Evolutionary conservation across 1,140 invertebrate species (phyloP), one percentile per base, ranked within the genome.

Genomic region (Drosophila ananassae): DNA sequence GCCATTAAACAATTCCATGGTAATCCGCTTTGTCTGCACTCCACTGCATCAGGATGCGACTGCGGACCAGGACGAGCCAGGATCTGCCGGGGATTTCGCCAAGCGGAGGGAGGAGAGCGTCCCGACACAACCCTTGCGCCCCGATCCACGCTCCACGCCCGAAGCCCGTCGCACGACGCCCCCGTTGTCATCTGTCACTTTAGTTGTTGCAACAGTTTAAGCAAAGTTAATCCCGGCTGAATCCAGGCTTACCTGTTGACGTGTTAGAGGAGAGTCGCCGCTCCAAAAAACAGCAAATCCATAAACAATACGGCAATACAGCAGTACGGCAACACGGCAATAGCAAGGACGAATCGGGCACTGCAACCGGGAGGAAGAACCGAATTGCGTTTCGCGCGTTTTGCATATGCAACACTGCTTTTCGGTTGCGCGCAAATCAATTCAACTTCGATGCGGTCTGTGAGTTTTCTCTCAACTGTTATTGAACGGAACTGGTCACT

Each of bases 221-320:
- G 83, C 79, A 89, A 73, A 79, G 67, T 79, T 87, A 83, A 89
- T 87, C 83, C 79, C 68, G 58, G 67, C 75, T 79, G 75, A 85
- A 87, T 72, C 62, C 75, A 69, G 71, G 79, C 83, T 87, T 87
- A 87, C 83, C 83, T 87, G 83, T 83, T 87, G 83, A 87, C 57
- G 81, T 85, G 82, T 84, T 85, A 71, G 73, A 77, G 56, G 64
- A 56, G 51, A 77, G 76, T 67, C 68, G 69, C 68, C 37, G 72
- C 69, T 74, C 54, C 53, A 34, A 55, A 52, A 34, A 58, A 78
- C 28, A 63, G 25, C 82, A 66, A 80, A 85, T 84, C 73, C 81
- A 87, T 77, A 80, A 85, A 85, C 77, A 67, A 75, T 75, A 64
- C 73, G 56, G 63, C 64, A 74, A 39, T 64, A 51, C 52, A 66